phyloP scores from a whole-genome alignment of 2,113 vertebrate species.

The Lipophrys pholis region DNA sequence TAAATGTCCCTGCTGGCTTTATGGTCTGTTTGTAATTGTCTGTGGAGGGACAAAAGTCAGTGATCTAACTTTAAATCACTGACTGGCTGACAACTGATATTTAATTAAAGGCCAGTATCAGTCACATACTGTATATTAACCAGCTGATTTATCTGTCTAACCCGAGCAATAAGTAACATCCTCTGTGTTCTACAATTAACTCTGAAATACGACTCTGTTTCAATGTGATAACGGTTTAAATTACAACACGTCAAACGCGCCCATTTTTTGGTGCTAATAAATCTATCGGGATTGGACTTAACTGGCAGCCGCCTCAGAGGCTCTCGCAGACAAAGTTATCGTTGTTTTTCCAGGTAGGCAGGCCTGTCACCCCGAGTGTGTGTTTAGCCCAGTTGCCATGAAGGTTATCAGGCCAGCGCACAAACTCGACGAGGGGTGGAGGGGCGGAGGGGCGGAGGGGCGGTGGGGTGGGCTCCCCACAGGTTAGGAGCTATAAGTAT shows the following conservation, averaged over 20 bases:
- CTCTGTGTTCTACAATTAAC: slow-evolving; percentile 12
- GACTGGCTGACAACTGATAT: slow-evolving; percentile 50
- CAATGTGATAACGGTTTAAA: slow-evolving; percentile 25
- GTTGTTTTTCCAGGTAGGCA: slow-evolving; percentile 72
- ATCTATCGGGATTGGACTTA: slow-evolving; percentile 14
- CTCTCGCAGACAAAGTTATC: slow-evolving; percentile 60
- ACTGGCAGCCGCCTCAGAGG: slow-evolving; percentile 39
- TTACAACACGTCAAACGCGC: slow-evolving; percentile 36
- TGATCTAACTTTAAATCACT: slow-evolving; percentile 30
- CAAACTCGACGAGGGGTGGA: slow-evolving; percentile 61
- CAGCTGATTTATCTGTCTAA: slow-evolving; percentile 45
- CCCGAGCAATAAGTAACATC: slow-evolving; percentile 25
- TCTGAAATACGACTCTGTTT: slow-evolving; percentile 44
- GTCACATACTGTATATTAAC: slow-evolving; percentile 39
- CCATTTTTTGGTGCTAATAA: slow-evolving; percentile 39
- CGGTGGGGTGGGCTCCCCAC: slow-evolving; percentile 66
- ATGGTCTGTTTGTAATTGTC: slow-evolving; percentile 31
- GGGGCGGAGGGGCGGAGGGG: slow-evolving; percentile 43
- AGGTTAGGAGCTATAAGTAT: slow-evolving; percentile 76
- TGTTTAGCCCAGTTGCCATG: slow-evolving; percentile 71
- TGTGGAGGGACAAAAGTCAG: slow-evolving; percentile 2
- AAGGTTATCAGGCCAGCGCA: slow-evolving; percentile 79
- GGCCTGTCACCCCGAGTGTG: slow-evolving; percentile 61
- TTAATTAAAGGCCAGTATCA: slow-evolving; percentile 59
- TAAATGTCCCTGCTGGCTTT: slow-evolving; percentile 34